Evolutionary conservation across 2,797 vertebrate species (phyloP), one percentile per base, ranked within the genome.

Genomic region (Lepus oiostolus): DNA sequence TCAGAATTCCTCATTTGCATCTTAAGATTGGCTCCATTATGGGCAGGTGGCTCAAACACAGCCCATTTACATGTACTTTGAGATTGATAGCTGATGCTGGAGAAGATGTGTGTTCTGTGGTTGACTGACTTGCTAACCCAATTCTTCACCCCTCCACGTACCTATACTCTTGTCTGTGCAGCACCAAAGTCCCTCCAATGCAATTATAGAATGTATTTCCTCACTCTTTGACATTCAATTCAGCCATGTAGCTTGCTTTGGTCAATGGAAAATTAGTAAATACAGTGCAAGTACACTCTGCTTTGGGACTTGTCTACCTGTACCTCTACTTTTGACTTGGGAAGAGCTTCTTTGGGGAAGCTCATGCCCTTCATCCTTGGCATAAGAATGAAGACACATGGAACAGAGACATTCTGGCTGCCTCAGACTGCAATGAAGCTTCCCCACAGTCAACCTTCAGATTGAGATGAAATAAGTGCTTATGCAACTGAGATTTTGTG

Each of bases 401-500:
- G 67, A 67, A 30, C 28, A 71, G 50, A 88, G 35, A 9, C 19
- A 7, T 24, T 35, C 54, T 9, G 24, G n/a, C 13, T 80, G 50
- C 32, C n/a, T 93, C 21, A 60, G 92, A 26, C 21, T 17, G 42
- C 85, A 74, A 13, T 22, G 32, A 76, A 87, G 22, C 47, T 74
- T 84, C 63, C 13, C 17, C 70, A 12, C 1, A 28, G 72, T 54
- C 65, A 80, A 19, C 16, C 38, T 58, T 84, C 22, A 63, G 35
- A 52, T 1, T n/a, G 26, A 62, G 77, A 47, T 82, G 71, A 84
- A 94, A 80, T 62, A 82, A 88, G 24, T 67, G 12, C 80, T 94
- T 76, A 14, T 30, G 24, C 67, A 65, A 28, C 76, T 95, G 85
- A 90, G 52, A 83, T 76, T 80, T 86, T 96, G 74, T 68, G 32